phyloP scores from a whole-genome alignment of 1,140 invertebrate species.

The Bombus pyrosoma region DNA sequence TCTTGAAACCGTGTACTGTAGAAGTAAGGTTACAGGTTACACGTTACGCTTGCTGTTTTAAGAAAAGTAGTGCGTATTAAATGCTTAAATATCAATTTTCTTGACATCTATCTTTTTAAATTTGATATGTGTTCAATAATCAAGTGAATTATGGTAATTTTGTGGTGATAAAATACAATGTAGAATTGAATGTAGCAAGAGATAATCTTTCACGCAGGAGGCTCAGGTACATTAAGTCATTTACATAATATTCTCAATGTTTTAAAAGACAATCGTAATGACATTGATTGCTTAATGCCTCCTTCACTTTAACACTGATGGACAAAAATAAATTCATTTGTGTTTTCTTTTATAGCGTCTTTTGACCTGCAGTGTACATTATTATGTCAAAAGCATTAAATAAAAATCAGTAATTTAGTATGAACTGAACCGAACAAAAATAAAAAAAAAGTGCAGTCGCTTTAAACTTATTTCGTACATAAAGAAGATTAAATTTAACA shows the following conservation, averaged over 20 bases:
- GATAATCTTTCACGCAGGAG: not conserved
- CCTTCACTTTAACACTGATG: not conserved
- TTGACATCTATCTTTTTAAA: not conserved
- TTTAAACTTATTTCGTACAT: not conserved
- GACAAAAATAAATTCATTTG: not conserved
- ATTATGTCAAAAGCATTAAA: not conserved
- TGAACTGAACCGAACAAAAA: not conserved
- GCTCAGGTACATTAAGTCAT: constrained; percentile 7
- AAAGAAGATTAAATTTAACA: not conserved
- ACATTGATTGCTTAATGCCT: not conserved
- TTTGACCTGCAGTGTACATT: not conserved
- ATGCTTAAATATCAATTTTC: not conserved
- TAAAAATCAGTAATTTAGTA: not conserved
- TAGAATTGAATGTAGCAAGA: not conserved
- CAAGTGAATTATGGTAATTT: not conserved
- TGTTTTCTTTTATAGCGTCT: not conserved
- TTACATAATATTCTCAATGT: not conserved
- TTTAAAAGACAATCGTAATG: not conserved
- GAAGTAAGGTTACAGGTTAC: constrained; percentile 49
- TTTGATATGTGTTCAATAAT: not conserved
- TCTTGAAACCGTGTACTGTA: constrained; percentile 17
- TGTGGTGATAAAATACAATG: not conserved
- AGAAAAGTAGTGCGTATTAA: not conserved
- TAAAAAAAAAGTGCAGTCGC: not conserved
- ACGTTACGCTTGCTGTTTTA: not conserved